Conservation (phyloP, 30 jellyfish, hydroid and myxozoan species). For the Hydractinia symbiolongicarpus region DNA sequence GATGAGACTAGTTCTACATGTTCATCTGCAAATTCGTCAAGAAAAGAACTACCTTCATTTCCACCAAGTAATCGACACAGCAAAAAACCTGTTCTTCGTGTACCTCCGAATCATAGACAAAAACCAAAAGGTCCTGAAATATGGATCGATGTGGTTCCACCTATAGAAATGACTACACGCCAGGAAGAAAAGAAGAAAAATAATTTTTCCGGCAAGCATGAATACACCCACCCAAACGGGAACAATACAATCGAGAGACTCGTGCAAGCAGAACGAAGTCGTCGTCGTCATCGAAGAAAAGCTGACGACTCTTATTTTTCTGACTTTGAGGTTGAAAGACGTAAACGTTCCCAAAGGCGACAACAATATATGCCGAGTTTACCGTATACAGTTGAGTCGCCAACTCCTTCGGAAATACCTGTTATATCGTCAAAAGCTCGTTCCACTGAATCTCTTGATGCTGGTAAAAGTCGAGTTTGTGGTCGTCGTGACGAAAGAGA, state of each 20-base stretch:
- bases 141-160: constrained; percentile 98
- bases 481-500: constrained; percentile 91
- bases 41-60: constrained; percentile 71
- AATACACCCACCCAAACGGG: constrained; percentile 35
- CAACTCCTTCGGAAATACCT: constrained; percentile 19
- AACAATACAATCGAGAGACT: constrained; percentile 29
- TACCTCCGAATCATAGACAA: constrained; percentile 75
- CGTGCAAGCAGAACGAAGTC: constrained; percentile 39
- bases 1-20: constrained; percentile 83
- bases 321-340: constrained; percentile 87
- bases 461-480: constrained; percentile 76
- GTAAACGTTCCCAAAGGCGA: constrained; percentile 81
- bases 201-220: background rate
- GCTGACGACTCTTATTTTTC: constrained; percentile 88
- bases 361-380: constrained; percentile 43
- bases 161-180: constrained; percentile 63
- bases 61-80: constrained; percentile 71
- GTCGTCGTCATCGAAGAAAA: constrained; percentile 47
- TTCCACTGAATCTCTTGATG: constrained; percentile 81
- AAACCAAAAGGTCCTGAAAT: constrained; percentile 63
- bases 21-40: constrained; percentile 40
- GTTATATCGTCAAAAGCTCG: constrained; percentile 43
- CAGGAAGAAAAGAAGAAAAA: constrained; percentile 38
- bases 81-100: constrained; percentile 77
- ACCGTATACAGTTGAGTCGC: constrained; percentile 53